Evolutionary conservation across 2,113 vertebrate species (phyloP).

Genomic region (Zosterops pallidus): DNA sequence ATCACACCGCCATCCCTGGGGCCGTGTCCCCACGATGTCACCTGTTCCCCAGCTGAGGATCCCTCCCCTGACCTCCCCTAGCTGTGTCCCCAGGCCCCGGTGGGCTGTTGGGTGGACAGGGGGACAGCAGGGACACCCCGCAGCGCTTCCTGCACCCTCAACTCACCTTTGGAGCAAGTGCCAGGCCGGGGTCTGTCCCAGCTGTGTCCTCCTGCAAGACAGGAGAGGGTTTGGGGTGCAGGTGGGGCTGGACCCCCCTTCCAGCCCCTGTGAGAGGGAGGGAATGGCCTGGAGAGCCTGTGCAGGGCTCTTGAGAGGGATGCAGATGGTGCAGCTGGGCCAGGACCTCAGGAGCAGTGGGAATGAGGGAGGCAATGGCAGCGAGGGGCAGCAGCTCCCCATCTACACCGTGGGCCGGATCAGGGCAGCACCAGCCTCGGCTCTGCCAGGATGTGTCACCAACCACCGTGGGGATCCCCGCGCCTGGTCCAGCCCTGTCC

Average conservation of each 20-base stretch:
- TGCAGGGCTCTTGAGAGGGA: fast-evolving
- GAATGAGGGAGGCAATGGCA: background rate
- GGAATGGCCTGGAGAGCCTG: fast-evolving
- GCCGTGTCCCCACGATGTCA: fast-evolving
- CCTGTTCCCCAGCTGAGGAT: background rate
- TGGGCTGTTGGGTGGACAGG: fast-evolving
- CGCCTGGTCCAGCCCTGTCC: fast-evolving
- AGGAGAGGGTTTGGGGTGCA: background rate
- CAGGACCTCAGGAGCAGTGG: background rate
- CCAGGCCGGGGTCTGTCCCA: background rate
- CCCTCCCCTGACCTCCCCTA: background rate
- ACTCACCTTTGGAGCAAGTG: background rate
- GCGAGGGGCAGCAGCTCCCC: background rate
- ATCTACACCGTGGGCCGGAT: fast-evolving
- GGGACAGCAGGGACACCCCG: fast-evolving
- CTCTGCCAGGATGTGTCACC: background rate
- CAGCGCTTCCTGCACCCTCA: fast-evolving
- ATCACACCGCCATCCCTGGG: fast-evolving
- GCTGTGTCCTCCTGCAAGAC: background rate
- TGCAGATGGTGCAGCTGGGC: fast-evolving
- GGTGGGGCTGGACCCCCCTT: background rate
- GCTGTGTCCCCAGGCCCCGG: fast-evolving
- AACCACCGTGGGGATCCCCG: fast-evolving
- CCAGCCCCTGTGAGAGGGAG: fast-evolving
- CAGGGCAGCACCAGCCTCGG: background rate